A percentile compares a stretch with the other conserved stretches of the same genome.
Evolutionary conservation across 2,113 vertebrate genomes (phyloP).

Genomic region (Phocoena phocoena): DNA sequence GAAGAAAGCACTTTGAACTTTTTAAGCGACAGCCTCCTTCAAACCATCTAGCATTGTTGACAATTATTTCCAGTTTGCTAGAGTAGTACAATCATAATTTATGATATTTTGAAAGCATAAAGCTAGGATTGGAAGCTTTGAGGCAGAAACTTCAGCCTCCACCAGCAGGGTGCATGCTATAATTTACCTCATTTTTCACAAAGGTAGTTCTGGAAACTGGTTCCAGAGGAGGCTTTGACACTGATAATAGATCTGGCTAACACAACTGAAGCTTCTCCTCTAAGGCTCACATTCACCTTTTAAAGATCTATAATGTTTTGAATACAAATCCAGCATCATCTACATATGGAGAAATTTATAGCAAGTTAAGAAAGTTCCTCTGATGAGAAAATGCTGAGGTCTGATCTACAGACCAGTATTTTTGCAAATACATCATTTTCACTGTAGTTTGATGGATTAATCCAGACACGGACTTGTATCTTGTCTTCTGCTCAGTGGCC

Average conservation of each 20-base stretch:
- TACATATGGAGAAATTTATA: background rate
- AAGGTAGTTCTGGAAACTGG: conserved; percentile 6
- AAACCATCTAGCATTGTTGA: conserved; percentile 26
- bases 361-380: background rate
- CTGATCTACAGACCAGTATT: background rate
- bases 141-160: conserved; percentile 29
- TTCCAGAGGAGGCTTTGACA: background rate
- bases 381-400: background rate
- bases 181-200: conserved; percentile 58
- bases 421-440: background rate
- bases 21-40: conserved; percentile 40
- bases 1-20: conserved; percentile 57
- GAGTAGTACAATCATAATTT: conserved; percentile 43
- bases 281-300: background rate
- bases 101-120: conserved; percentile 64
- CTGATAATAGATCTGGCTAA: background rate
- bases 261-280: background rate
- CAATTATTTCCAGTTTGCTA: conserved; percentile 61
- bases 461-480: background rate
- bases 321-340: background rate
- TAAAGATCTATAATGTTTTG: background rate
- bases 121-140: conserved; percentile 29
- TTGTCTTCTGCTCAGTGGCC: background rate
- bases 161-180: background rate
- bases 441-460: background rate